phyloP scores from a whole-genome alignment of 2,888 invertebrate species.

The Leptura quadrifasciata region DNA sequence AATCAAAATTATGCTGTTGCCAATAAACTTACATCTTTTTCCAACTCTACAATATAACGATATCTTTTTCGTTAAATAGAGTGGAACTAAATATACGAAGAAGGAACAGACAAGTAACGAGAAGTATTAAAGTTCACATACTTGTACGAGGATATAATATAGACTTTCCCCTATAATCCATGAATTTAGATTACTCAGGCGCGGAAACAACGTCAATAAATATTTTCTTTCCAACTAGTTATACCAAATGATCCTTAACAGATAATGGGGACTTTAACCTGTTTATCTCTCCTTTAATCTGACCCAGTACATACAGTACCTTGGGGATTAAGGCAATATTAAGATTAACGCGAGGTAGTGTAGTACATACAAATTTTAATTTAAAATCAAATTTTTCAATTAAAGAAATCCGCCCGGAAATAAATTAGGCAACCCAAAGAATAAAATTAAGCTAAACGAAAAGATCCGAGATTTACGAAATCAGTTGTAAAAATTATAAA shows the following conservation, averaged over 20 bases:
- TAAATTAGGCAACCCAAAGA: too few relatives aligned
- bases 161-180: conserved; percentile 15
- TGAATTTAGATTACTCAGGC: conserved; percentile 17
- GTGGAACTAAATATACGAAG: conserved; percentile 2
- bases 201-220: conserved; percentile 12
- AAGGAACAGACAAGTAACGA: conserved; percentile 2
- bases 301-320: not conserved
- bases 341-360: not conserved
- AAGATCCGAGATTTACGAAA: too few relatives aligned
- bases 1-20: not conserved
- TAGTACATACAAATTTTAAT: not conserved
- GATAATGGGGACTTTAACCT: not conserved
- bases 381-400: not conserved
- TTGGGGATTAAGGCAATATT: not conserved
- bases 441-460: too few relatives aligned
- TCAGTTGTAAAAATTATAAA: too few relatives aligned
- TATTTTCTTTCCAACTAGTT: conserved; percentile 23
- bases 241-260: conserved; percentile 12
- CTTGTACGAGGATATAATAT: conserved; percentile 7
- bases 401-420: too few relatives aligned
- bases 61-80: conserved; percentile 7
- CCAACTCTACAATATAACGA: not conserved
- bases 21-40: not conserved
- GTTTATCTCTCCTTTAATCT: not conserved
- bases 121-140: conserved; percentile 20